These are phyloP conservation scores for Papilio dardanus DNA, from an alignment of 1,140 invertebrate species.

Conservation along the genomic window DNA sequence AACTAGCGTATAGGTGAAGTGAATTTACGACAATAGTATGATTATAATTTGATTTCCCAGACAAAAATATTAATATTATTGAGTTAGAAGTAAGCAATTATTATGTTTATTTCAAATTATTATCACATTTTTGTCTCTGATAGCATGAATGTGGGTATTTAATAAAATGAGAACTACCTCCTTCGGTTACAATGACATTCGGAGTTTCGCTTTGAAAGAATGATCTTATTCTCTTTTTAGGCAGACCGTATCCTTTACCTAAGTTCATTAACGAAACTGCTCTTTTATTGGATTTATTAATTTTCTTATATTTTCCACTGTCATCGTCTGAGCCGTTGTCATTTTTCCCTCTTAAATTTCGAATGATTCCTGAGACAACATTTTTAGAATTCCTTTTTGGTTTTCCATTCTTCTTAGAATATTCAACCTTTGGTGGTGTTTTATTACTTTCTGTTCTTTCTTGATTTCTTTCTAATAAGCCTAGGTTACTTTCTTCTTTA, in stretches of 20 bases:
- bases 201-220: conserved; percentile 78
- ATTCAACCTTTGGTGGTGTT: conserved; percentile 54
- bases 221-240: conserved; percentile 68
- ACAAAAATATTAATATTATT: neutral
- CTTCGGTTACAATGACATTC: conserved; percentile 79
- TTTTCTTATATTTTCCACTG: conserved; percentile 75
- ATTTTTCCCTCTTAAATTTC: conserved; percentile 69
- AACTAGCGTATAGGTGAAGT: conserved; percentile 16
- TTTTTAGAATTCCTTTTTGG: conserved; percentile 61
- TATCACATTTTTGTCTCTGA: neutral
- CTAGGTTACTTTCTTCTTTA: conserved; percentile 66
- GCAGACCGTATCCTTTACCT: conserved; percentile 64
- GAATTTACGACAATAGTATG: conserved; percentile 25
- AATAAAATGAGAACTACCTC: conserved; percentile 71
- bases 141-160: conserved; percentile 29
- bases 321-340: conserved; percentile 69
- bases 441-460: conserved; percentile 49
- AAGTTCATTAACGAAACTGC: conserved; percentile 72
- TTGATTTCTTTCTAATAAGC: conserved; percentile 70
- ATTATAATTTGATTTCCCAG: conserved; percentile 27
- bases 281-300: conserved; percentile 75
- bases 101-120: too few relatives aligned
- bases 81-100: too few relatives aligned
- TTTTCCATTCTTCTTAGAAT: conserved; percentile 70
- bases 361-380: conserved; percentile 70